Percentiles rank a stretch among this genome's conserved stretches.
Conservation (phyloP, 2,888 invertebrate genomes). For the Notodonta dromedarius region DNA sequence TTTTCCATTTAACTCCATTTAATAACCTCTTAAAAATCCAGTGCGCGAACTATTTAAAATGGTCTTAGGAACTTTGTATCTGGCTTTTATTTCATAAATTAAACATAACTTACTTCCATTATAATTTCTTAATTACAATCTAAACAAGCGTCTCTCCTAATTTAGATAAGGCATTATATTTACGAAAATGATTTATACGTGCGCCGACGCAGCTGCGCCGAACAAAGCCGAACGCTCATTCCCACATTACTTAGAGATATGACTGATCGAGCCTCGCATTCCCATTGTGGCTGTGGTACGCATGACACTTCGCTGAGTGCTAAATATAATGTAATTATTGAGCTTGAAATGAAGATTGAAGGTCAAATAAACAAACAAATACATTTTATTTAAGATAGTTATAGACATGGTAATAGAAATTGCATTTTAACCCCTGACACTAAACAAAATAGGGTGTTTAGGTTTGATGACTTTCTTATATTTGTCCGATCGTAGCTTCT, state of each 20-base stretch:
- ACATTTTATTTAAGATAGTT: no score
- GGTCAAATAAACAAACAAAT: neutral
- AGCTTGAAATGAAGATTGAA: slow-evolving; percentile 4
- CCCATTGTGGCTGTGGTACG: slow-evolving; percentile 38
- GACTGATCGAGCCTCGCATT: slow-evolving; percentile 63
- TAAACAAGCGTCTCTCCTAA: slow-evolving; percentile 57
- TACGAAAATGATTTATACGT: slow-evolving; percentile 70
- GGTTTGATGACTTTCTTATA: no score
- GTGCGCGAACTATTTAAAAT: no score
- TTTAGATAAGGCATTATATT: slow-evolving; percentile 61
- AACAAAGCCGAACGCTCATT: slow-evolving; percentile 61
- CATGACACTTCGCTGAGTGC: slow-evolving; percentile 36
- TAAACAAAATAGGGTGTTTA: no score
- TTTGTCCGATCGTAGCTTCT: no score
- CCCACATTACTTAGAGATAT: slow-evolving; percentile 76
- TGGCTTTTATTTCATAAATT: no score
- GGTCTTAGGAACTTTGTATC: no score
- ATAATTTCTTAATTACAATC: slow-evolving; percentile 32
- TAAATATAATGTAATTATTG: slow-evolving; percentile 24
- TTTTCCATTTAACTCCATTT: no score
- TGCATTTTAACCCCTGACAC: no score
- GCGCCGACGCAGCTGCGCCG: slow-evolving; percentile 63
- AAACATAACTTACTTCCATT: no score
- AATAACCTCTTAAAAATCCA: no score
- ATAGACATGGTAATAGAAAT: no score